A percentile compares a stretch with the other conserved stretches of the same genome.
Conservation (phyloP, 2,797 vertebrate species). For the Eremophila alpestris region DNA sequence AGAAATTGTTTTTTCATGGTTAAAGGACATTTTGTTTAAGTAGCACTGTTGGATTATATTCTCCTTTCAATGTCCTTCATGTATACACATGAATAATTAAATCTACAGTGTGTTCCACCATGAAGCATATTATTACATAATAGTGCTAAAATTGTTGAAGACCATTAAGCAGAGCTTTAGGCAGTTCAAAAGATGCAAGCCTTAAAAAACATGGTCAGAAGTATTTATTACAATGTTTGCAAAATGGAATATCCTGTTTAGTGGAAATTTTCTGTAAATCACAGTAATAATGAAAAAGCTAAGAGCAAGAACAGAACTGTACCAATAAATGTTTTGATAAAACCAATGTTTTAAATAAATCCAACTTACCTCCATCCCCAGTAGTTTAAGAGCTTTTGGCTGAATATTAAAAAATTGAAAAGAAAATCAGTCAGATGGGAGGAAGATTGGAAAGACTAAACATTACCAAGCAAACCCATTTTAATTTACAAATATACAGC, state of each 20-base stretch:
- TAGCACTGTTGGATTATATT: not conserved
- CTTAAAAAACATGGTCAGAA: not conserved
- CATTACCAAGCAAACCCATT: not conserved
- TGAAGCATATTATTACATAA: not conserved
- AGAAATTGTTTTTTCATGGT: not conserved
- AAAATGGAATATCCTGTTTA: not conserved
- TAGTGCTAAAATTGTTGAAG: not conserved
- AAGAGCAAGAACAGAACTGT: not conserved
- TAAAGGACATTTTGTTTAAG: not conserved
- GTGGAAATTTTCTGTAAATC: not conserved
- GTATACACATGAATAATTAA: not conserved
- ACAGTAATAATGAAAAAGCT: not conserved
- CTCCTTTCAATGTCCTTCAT: not conserved
- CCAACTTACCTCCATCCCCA: constrained; percentile 94
- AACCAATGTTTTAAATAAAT: not conserved
- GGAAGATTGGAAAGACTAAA: not conserved
- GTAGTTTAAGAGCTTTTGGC: constrained; percentile 97
- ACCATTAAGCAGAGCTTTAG: not conserved
- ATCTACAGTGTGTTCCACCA: not conserved
- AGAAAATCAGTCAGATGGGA: not conserved
- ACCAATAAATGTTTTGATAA: not conserved
- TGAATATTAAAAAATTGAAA: constrained; percentile 64
- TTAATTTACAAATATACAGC: not conserved
- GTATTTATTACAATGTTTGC: not conserved
- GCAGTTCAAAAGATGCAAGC: not conserved